Conservation (phyloP, 2,888 invertebrate species). For the Leptinotarsa peninsularis region DNA sequence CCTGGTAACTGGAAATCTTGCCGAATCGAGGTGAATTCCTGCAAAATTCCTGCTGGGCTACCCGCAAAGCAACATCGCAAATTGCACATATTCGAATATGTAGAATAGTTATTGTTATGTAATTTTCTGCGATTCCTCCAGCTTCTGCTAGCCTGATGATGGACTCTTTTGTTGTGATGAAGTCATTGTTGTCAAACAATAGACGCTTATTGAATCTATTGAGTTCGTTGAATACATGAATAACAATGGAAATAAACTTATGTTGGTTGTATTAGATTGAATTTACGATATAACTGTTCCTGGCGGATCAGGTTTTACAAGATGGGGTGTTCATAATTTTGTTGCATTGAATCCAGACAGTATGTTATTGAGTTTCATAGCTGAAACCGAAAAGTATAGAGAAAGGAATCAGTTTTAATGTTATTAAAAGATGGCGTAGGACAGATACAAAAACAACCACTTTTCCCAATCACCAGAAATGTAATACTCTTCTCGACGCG, state of each 20-base stretch:
- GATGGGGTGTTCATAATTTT: too few species aligned
- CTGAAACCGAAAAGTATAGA: too few species aligned
- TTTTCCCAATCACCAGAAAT: too few species aligned
- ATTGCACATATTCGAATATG: background rate
- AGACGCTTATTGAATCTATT: constrained; percentile 10
- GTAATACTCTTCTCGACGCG: too few species aligned
- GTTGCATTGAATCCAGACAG: too few species aligned
- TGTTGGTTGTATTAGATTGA: background rate
- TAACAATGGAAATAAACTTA: background rate
- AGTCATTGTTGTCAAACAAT: constrained; percentile 43
- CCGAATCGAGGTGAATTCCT: constrained; percentile 38
- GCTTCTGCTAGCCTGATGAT: constrained; percentile 39
- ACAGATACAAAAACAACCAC: too few species aligned
- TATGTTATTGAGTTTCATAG: too few species aligned
- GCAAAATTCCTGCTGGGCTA: constrained; percentile 30
- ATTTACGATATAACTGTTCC: background rate
- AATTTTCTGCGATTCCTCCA: constrained; percentile 30
- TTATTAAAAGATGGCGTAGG: too few species aligned
- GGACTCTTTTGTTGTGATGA: constrained; percentile 42
- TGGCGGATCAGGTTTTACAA: too few species aligned
- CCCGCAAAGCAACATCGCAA: constrained; percentile 25
- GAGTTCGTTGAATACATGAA: background rate
- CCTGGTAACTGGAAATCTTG: constrained; percentile 35
- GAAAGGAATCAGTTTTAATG: too few species aligned
- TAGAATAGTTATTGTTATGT: constrained; percentile 29